Conservation (phyloP, 64 coral and sea anemone genomes). For the Montipora capricornis region DNA sequence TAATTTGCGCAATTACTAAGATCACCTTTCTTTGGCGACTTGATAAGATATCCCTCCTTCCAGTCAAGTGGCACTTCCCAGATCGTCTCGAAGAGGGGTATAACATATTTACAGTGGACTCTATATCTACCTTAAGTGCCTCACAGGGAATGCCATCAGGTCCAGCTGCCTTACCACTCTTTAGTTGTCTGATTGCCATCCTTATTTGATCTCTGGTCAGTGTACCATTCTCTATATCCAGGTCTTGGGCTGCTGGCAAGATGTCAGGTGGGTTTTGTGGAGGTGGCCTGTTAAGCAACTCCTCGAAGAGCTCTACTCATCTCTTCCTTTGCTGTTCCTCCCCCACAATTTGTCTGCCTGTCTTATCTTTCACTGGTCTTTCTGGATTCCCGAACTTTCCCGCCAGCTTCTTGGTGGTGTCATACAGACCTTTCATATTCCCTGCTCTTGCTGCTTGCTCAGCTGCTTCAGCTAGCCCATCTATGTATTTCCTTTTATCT, state of each 20-base stretch:
- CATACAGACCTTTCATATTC: constrained; percentile 24
- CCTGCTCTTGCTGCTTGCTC: neutral
- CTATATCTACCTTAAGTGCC: constrained; percentile 28
- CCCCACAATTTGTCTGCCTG: neutral
- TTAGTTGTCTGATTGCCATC: constrained; percentile 2
- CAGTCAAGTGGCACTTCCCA: constrained; percentile 48
- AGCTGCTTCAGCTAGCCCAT: neutral
- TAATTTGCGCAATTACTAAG: neutral
- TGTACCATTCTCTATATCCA: constrained; percentile 6
- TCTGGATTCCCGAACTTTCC: neutral
- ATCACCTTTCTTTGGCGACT: constrained; percentile 32
- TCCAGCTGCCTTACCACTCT: constrained; percentile 35
- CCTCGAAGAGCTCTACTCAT: constrained; percentile 51
- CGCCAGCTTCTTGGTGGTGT: constrained; percentile 3
- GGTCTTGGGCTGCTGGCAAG: constrained; percentile 6
- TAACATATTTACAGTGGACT: neutral
- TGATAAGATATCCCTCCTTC: constrained; percentile 33
- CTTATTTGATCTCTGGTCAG: constrained; percentile 26
- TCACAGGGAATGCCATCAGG: constrained; percentile 17
- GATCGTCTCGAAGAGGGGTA: constrained; percentile 55
- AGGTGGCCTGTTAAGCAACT: constrained; percentile 18
- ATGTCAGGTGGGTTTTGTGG: constrained; percentile 24
- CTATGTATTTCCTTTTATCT: constrained; percentile 13
- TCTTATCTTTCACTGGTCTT: constrained; percentile 38
- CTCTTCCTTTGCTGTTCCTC: constrained; percentile 30